Percentiles rank a stretch among this genome's conserved stretches.
These are phyloP conservation scores for Electrophaes corylata DNA, from an alignment of 2,888 invertebrate genomes.

Conservation along the genomic window DNA sequence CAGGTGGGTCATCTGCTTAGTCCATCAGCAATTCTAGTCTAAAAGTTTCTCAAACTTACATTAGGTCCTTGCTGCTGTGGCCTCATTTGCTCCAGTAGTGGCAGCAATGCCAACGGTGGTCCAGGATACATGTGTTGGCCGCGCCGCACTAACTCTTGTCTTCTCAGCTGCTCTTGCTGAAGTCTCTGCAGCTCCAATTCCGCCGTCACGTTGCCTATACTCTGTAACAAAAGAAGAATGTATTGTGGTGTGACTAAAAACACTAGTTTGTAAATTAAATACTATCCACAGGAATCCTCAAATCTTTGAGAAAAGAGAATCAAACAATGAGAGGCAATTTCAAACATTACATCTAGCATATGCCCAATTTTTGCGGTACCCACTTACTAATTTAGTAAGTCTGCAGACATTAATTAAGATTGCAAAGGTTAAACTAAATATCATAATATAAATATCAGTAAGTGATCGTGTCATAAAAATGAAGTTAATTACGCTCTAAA, in stretches of 20 bases:
- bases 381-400: no score
- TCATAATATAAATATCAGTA: constrained; percentile 19
- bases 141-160: constrained; percentile 81
- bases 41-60: constrained; percentile 55
- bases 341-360: neutral
- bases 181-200: constrained; percentile 88
- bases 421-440: constrained; percentile 15
- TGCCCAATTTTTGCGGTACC: neutral
- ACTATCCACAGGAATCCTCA: neutral
- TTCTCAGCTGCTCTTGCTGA: constrained; percentile 86
- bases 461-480: constrained; percentile 23
- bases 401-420: neutral
- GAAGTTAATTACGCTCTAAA: constrained; percentile 27
- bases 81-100: constrained; percentile 87
- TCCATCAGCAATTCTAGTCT: no score
- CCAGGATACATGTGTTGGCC: constrained; percentile 80
- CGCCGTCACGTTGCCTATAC: constrained; percentile 74
- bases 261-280: neutral
- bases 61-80: constrained; percentile 73
- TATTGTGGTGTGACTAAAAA: neutral
- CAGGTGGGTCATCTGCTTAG: no score
- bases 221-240: constrained; percentile 59
- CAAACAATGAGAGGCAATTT: neutral
- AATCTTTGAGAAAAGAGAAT: no score
- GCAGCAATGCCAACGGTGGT: constrained; percentile 87